phyloP scores from a whole-genome alignment of 2,888 invertebrate genomes.

The Eurytoma adleriae region DNA sequence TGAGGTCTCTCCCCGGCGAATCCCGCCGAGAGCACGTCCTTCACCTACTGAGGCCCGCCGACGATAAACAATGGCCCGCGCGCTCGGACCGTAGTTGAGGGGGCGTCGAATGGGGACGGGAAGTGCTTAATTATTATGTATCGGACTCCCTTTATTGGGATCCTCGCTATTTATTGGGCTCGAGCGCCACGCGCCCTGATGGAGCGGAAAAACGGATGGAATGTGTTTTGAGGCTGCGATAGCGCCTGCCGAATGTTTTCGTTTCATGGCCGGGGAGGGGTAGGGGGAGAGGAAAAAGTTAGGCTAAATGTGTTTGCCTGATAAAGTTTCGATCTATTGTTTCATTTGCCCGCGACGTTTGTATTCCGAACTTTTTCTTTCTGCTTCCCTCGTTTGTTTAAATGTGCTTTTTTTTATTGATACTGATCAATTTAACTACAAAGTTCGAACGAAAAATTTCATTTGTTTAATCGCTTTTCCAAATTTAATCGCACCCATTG shows the following conservation, averaged over 20 bases:
- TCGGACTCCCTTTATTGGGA: background rate
- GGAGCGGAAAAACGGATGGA: background rate
- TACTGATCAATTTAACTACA: too few relatives aligned
- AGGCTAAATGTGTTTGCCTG: background rate
- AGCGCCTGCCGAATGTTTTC: background rate
- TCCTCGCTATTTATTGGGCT: background rate
- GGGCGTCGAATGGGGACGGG: background rate
- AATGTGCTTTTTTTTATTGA: too few relatives aligned
- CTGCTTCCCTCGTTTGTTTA: too few relatives aligned
- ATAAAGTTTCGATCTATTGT: background rate
- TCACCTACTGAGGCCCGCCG: background rate
- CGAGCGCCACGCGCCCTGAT: background rate
- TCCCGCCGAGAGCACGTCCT: background rate
- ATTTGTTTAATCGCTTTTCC: too few relatives aligned
- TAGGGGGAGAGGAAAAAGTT: too few relatives aligned
- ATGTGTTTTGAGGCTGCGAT: background rate
- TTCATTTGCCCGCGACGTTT: too few relatives aligned
- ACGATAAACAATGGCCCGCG: conserved; percentile 22
- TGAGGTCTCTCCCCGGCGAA: conserved; percentile 39
- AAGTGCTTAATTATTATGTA: conserved; percentile 18
- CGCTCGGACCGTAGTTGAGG: conserved; percentile 25
- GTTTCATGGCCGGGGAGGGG: background rate
- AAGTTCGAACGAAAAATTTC: too few relatives aligned
- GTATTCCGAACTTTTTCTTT: too few relatives aligned
- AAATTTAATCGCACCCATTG: too few relatives aligned